Evolutionary conservation across 2,888 invertebrate genomes (phyloP).

Genomic region (Cistogaster globosa): DNA sequence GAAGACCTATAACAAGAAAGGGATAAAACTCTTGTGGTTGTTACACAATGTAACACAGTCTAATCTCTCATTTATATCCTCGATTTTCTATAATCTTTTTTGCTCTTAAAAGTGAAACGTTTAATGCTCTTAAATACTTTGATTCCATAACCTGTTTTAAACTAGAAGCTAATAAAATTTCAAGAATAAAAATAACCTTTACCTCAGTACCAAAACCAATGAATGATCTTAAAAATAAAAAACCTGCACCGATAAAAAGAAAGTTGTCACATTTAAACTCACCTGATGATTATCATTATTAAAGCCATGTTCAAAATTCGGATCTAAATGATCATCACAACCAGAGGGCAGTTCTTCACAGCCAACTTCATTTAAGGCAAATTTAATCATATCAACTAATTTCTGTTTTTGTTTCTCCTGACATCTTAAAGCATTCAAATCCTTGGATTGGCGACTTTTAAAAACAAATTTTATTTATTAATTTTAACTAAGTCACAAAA

Average conservation of each 20-base stretch:
- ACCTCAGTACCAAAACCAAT: slow-evolving; percentile 49
- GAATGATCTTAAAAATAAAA: slow-evolving; percentile 19
- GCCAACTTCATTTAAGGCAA: slow-evolving; percentile 93
- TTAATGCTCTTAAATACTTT: slow-evolving; percentile 44
- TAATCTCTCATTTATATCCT: no score
- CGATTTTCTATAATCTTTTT: not conserved
- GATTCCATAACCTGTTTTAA: slow-evolving; percentile 37
- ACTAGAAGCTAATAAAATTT: slow-evolving; percentile 27
- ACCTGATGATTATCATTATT: slow-evolving; percentile 87
- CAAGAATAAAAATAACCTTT: slow-evolving; percentile 48
- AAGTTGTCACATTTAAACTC: slow-evolving; percentile 68
- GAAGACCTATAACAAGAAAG: no score
- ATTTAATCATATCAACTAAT: slow-evolving; percentile 92
- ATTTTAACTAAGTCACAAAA: not conserved
- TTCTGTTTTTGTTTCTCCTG: slow-evolving; percentile 92
- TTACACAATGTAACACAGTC: no score
- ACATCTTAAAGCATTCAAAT: slow-evolving; percentile 91
- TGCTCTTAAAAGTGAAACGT: slow-evolving; percentile 34
- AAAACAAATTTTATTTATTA: slow-evolving; percentile 11
- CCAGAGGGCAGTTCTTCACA: slow-evolving; percentile 94
- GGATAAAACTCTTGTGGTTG: no score
- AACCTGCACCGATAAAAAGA: slow-evolving; percentile 52
- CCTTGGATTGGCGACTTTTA: slow-evolving; percentile 84
- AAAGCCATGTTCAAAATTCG: slow-evolving; percentile 84
- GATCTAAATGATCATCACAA: slow-evolving; percentile 85